phyloP scores from a whole-genome alignment of 2,888 invertebrate genomes.

The Protophormia terraenovae region DNA sequence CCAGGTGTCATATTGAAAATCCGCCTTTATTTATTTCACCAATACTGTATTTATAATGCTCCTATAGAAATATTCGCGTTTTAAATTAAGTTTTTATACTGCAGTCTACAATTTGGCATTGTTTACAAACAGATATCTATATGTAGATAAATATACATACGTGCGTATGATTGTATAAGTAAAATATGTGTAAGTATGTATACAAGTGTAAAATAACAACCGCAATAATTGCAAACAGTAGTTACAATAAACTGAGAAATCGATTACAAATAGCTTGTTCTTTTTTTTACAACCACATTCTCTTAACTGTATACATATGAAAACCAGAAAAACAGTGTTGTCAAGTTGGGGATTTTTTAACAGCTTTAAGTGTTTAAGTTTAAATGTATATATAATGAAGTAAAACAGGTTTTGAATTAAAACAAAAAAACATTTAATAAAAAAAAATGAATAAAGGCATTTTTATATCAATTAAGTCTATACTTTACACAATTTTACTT shows the following conservation, averaged over 20 bases:
- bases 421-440: too few relatives aligned
- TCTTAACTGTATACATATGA: not conserved
- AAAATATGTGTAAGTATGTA: not conserved
- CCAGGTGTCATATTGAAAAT: too few relatives aligned
- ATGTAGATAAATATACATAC: not conserved
- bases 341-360: not conserved
- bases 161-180: not conserved
- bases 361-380: not conserved
- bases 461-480: too few relatives aligned
- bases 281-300: not conserved
- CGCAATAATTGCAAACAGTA: slow-evolving; percentile 55
- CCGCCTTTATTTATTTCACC: too few relatives aligned
- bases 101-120: slow-evolving; percentile 39
- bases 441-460: too few relatives aligned
- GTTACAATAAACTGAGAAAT: slow-evolving; percentile 59
- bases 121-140: not conserved
- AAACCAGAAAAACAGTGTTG: not conserved
- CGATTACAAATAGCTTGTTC: slow-evolving; percentile 54
- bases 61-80: not conserved
- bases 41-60: not conserved
- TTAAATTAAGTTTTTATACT: slow-evolving; percentile 59
- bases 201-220: slow-evolving; percentile 44
- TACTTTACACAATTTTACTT: too few relatives aligned
- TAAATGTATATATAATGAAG: too few relatives aligned
- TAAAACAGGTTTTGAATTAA: too few relatives aligned